These are phyloP conservation scores for Phalacrocorax aristotelis DNA, from an alignment of 2,113 vertebrate species.

Conservation along the genomic window DNA sequence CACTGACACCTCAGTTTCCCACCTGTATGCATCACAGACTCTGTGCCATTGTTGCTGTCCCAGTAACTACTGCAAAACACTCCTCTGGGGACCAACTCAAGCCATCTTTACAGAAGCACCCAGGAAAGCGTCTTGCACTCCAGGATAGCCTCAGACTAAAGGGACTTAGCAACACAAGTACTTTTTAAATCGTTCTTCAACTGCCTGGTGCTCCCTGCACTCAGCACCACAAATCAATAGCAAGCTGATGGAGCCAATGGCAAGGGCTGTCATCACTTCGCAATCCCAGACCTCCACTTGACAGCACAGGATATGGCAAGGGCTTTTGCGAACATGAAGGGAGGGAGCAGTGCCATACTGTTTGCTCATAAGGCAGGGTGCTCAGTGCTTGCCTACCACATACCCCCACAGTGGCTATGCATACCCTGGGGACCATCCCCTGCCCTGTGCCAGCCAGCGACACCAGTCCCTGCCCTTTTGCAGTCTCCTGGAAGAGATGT, in stretches of 20 bases:
- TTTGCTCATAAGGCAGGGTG: rapidly evolving
- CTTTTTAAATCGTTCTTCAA: background rate
- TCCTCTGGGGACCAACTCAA: background rate
- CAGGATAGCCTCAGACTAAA: background rate
- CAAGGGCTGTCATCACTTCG: background rate
- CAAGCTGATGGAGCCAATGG: rapidly evolving
- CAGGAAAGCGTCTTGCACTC: background rate
- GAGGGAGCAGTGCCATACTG: background rate
- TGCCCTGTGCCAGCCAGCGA: background rate
- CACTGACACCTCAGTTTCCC: background rate
- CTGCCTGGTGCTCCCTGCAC: background rate
- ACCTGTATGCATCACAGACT: background rate
- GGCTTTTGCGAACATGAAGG: background rate
- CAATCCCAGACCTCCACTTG: background rate
- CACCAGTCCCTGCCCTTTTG: background rate
- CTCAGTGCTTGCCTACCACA: background rate
- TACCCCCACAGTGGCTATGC: too few relatives aligned
- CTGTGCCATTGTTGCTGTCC: background rate
- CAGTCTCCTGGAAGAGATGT: background rate
- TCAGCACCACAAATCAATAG: background rate
- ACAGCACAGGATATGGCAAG: background rate
- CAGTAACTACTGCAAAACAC: background rate
- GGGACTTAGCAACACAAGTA: background rate
- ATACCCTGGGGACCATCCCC: background rate
- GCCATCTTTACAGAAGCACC: background rate